These are phyloP conservation scores for Mesembrinibis cayennensis DNA, from an alignment of 2,113 vertebrate species.

Conservation along the genomic window DNA sequence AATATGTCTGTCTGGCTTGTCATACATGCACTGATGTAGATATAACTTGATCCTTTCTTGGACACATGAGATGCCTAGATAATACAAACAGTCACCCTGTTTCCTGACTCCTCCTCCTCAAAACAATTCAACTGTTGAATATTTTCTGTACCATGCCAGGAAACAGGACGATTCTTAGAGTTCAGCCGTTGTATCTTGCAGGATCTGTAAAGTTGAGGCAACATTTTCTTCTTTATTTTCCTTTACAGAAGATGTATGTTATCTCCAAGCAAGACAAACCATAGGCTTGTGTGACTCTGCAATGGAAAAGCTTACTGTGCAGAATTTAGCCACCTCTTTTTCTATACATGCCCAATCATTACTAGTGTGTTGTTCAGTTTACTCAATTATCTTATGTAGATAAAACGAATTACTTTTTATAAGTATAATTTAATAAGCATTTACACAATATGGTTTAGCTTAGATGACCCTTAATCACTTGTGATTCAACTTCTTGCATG, in stretches of 20 bases:
- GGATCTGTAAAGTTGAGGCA: neutral
- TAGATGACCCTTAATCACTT: conserved; percentile 42
- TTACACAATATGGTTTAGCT: conserved; percentile 1
- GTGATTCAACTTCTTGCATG: conserved; percentile 30
- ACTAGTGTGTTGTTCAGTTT: conserved; percentile 19
- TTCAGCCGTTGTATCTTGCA: neutral
- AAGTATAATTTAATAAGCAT: conserved; percentile 20
- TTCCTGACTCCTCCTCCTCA: neutral
- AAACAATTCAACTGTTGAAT: neutral
- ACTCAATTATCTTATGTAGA: conserved; percentile 20
- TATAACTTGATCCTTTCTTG: neutral
- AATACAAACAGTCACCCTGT: neutral
- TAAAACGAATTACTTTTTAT: conserved; percentile 21
- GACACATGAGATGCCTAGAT: neutral
- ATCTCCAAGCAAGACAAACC: neutral
- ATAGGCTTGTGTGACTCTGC: neutral
- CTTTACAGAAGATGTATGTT: neutral
- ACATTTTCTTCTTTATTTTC: neutral
- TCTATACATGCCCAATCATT: neutral
- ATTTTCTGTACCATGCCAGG: neutral
- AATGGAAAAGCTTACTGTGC: neutral
- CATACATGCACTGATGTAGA: neutral
- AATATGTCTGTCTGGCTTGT: neutral
- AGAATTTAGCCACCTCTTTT: conserved; percentile 9
- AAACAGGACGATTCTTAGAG: neutral